A percentile compares a stretch with the other conserved stretches of the same genome.
phyloP scores from a whole-genome alignment of 2,113 vertebrate genomes.

The Petrocephalus zakoni region DNA sequence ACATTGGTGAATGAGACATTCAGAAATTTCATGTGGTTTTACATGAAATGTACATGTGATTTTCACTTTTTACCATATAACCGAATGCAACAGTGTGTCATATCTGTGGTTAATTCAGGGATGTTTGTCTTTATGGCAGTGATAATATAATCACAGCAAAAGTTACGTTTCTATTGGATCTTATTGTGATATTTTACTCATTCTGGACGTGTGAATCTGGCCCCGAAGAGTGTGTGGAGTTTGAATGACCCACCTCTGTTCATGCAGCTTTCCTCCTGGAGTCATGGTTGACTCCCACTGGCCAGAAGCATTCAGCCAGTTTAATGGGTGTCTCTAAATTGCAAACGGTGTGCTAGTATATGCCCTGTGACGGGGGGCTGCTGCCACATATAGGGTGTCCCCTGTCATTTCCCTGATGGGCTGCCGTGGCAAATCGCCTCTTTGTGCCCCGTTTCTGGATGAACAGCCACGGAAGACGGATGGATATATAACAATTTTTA shows the following conservation, averaged over 20 bases:
- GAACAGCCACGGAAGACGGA: neutral
- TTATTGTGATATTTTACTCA: neutral
- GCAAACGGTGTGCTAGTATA: neutral
- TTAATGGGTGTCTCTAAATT: slow-evolving; percentile 1
- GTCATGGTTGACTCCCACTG: neutral
- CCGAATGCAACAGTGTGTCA: neutral
- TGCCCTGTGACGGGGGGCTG: neutral
- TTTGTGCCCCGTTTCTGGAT: neutral
- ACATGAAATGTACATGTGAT: too few species aligned
- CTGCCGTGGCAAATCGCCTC: neutral
- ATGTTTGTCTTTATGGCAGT: neutral
- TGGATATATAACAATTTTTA: neutral
- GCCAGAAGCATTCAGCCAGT: neutral
- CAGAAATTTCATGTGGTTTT: too few species aligned
- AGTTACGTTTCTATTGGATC: neutral
- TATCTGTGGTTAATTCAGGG: neutral
- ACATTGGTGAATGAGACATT: too few species aligned
- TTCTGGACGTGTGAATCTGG: neutral
- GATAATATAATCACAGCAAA: neutral
- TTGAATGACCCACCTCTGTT: neutral
- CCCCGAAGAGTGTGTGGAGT: neutral
- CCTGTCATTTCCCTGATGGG: neutral
- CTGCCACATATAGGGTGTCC: neutral
- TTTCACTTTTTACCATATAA: neutral
- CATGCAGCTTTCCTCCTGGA: neutral